Evolutionary conservation across 2,113 vertebrate species (phyloP), one percentile per base, ranked within the genome.

Genomic region (Psittacula cyanocephala): DNA sequence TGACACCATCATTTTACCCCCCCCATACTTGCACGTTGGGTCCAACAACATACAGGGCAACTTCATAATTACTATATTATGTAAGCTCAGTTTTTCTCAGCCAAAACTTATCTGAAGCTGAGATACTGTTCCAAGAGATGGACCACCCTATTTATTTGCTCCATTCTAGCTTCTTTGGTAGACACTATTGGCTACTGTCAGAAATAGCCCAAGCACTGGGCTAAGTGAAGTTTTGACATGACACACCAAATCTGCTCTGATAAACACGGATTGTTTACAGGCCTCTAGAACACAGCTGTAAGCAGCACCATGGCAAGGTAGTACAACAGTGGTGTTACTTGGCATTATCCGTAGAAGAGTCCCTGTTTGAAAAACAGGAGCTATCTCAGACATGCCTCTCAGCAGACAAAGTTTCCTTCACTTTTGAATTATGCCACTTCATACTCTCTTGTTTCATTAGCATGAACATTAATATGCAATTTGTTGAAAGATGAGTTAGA

Each of bases 201-300:
- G 19, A 77, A 65, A 68, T 3, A 9, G 14, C 57, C 57, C 57
- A 49, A 35, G 33, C 33, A 55, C 47, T 23, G 39, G 67, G 27
- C 41, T 46, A 59, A 44, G 16, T 4, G n/a, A 67, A 33, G 62
- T 55, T 43, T 6, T 77, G 82, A 47, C 20, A 50, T 35, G 62
- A 81, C 67, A 52, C 41, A 44, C 39, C 41, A 2, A 15, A 68
- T 41, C 47, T 20, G 46, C 69, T 46, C 29, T 18, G 53, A 31
- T 5, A 37, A 81, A 75, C 9, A 23, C 23, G 27, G 2, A 5
- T 2, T 14, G 33, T 8, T 31, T 72, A 35, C 33, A 77, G 49
- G 35, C 23, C n/a, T 44, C 62, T 46, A 41, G 39, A 53, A 50
- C 25, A 28, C 0, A 0, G 19, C 0, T 53, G 31, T 25, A 25